These are phyloP conservation scores for Noctua pronuba DNA, from an alignment of 2,888 invertebrate genomes.

Conservation along the genomic window DNA sequence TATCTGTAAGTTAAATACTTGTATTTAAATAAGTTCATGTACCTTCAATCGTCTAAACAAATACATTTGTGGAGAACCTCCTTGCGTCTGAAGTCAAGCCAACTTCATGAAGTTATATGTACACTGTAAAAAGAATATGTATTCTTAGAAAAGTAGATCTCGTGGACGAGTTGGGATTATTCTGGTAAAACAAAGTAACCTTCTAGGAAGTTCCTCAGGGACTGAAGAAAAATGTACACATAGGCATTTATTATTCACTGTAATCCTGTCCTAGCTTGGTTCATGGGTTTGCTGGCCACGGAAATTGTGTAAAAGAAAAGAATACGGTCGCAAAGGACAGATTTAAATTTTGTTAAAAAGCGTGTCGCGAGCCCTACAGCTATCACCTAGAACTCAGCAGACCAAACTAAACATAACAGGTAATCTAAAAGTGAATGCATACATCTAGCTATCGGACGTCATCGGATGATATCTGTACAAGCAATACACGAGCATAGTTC, in stretches of 20 bases:
- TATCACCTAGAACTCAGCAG: not conserved
- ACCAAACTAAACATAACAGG: not conserved
- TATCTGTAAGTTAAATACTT: not conserved
- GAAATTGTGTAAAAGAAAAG: constrained; percentile 6
- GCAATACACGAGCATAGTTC: not conserved
- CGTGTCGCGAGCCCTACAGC: not conserved
- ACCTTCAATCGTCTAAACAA: not conserved
- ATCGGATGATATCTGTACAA: not conserved
- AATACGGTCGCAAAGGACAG: not conserved
- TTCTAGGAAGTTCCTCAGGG: constrained; percentile 46
- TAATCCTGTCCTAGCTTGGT: constrained; percentile 20
- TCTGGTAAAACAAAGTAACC: constrained; percentile 46
- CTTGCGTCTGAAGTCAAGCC: not conserved
- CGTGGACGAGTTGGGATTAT: constrained; percentile 50
- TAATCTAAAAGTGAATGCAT: not conserved
- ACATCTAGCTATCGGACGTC: not conserved
- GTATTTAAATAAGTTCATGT: no score
- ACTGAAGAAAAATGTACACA: constrained; percentile 46
- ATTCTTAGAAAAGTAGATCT: constrained; percentile 30
- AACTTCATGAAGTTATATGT: constrained; percentile 12
- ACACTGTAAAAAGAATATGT: constrained; percentile 45
- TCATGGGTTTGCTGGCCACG: constrained; percentile 4
- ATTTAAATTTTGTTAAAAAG: not conserved
- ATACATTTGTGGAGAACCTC: not conserved
- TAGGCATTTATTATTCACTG: constrained; percentile 49